Percentiles rank a stretch among this genome's conserved stretches.
phyloP scores from a whole-genome alignment of 2,113 vertebrate genomes.

The human (Homo sapiens) region GRCh38 chr1:244067001-244067500 shows the following conservation, averaged over 20 bases:
- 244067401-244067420: not conserved
- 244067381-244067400: not conserved
- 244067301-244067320: conserved; percentile 12
- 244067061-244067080: not conserved
- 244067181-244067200: conserved; percentile 35
- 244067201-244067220: conserved; percentile 50
- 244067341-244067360: not conserved
- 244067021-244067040: not conserved
- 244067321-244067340: not conserved
- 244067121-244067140: conserved; percentile 49
- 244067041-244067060: not conserved
- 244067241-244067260: not conserved
- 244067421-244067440: not conserved
- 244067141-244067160: not conserved
- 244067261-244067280: conserved; percentile 22
- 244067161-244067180: conserved; percentile 36
- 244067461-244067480: not conserved
- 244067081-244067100: not conserved
- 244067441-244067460: not conserved
- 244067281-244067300: not conserved
- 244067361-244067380: not conserved
- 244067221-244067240: conserved; percentile 16
- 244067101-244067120: not conserved
- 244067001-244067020: not conserved
- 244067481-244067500: not conserved